phyloP scores from a whole-genome alignment of 2,888 invertebrate genomes.

The Nebria salina region DNA sequence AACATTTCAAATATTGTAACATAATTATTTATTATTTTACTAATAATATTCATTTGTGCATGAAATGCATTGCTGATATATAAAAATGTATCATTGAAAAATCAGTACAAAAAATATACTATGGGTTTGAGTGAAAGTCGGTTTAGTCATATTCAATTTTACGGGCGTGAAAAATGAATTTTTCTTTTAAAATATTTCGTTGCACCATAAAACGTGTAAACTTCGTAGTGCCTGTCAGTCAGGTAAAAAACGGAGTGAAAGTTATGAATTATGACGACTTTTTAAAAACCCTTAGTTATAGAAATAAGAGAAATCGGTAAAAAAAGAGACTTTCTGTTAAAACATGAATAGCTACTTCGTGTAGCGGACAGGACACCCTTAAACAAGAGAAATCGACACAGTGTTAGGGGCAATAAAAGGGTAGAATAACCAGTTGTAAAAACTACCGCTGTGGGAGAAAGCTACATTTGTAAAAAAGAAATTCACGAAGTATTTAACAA shows the following conservation, averaged over 20 bases:
- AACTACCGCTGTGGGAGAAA: conserved; percentile 40
- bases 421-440: conserved; percentile 37
- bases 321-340: conserved; percentile 28
- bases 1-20: too few species aligned
- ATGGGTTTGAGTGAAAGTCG: background rate
- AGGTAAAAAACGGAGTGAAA: conserved; percentile 43
- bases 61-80: too few species aligned
- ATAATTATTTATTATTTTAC: too few species aligned
- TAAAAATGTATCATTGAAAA: too few species aligned
- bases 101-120: too few species aligned
- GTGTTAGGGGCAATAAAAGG: conserved; percentile 41
- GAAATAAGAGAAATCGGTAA: conserved; percentile 41
- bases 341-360: conserved; percentile 40
- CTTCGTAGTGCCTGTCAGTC: conserved; percentile 6
- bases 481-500: background rate
- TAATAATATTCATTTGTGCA: too few species aligned
- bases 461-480: conserved; percentile 29
- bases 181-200: conserved; percentile 13
- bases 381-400: conserved; percentile 45
- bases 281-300: conserved; percentile 28
- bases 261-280: conserved; percentile 43
- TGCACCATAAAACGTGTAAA: conserved; percentile 8
- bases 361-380: conserved; percentile 35
- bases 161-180: background rate
- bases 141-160: background rate